A percentile compares a stretch with the other conserved stretches of the same genome.
phyloP scores from a whole-genome alignment of 2,797 vertebrate genomes.

The Otolemur crassicaudatus region DNA sequence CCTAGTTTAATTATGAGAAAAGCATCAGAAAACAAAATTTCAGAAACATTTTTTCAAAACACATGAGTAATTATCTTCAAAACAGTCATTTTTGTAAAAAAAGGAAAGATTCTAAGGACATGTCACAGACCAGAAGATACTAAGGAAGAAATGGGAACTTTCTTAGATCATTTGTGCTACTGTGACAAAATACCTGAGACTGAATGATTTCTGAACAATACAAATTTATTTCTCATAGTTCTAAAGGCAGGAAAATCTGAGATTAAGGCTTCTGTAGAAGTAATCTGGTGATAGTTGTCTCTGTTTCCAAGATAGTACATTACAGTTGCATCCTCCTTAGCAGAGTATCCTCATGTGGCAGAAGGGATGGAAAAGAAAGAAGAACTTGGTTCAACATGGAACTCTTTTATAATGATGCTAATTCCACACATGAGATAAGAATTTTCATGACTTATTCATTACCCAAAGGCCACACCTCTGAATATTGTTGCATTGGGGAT shows the following conservation, averaged over 20 bases:
- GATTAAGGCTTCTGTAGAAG: background rate
- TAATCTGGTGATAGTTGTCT: background rate
- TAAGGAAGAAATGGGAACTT: background rate
- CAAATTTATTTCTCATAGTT: background rate
- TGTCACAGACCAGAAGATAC: background rate
- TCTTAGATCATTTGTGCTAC: background rate
- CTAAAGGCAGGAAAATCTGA: background rate
- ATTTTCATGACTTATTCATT: background rate
- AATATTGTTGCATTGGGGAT: background rate
- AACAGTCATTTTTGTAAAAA: background rate
- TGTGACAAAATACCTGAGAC: background rate
- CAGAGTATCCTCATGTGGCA: background rate
- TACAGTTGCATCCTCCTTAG: too few relatives aligned
- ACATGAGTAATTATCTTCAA: background rate
- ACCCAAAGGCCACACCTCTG: background rate
- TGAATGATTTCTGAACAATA: background rate
- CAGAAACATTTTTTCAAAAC: background rate
- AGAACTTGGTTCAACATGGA: background rate
- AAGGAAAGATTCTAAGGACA: background rate
- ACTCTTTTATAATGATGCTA: background rate
- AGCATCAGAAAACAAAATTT: background rate
- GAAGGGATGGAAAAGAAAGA: background rate
- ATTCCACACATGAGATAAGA: background rate
- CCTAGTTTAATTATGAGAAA: background rate
- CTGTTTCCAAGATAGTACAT: background rate